Conservation (phyloP, 2,888 invertebrate genomes). For the Saturnia pavonia region DNA sequence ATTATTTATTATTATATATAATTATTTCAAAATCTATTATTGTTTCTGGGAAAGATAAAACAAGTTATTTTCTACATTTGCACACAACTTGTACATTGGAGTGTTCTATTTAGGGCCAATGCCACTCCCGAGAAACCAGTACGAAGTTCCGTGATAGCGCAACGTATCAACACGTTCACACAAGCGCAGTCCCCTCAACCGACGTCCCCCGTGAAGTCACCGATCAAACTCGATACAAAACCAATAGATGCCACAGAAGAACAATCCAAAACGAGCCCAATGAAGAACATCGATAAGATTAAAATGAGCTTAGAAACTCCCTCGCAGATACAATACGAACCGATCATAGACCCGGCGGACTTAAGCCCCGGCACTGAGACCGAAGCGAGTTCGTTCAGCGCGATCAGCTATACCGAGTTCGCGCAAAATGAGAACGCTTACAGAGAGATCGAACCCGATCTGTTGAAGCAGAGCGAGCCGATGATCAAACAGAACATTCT, state of each 20-base stretch:
- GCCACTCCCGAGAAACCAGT: constrained; percentile 85
- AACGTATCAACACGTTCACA: constrained; percentile 82
- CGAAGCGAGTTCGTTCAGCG: constrained; percentile 64
- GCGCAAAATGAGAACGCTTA: constrained; percentile 44
- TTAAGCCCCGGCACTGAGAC: constrained; percentile 71
- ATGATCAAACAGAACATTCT: constrained; percentile 79
- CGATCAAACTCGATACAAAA: constrained; percentile 44
- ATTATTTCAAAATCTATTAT: too few relatives aligned
- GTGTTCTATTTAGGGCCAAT: constrained; percentile 48
- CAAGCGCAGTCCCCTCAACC: constrained; percentile 45
- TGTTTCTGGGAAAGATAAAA: too few relatives aligned
- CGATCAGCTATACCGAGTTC: constrained; percentile 59
- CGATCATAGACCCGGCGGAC: constrained; percentile 70
- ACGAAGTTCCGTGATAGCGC: constrained; percentile 84
- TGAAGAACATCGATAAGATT: constrained; percentile 77
- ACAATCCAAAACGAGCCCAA: constrained; percentile 62
- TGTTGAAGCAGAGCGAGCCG: constrained; percentile 66
- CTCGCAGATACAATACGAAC: constrained; percentile 77
- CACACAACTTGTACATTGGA: neutral
- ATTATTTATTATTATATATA: too few relatives aligned
- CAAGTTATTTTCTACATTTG: too few relatives aligned
- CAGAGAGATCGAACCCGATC: constrained; percentile 52
- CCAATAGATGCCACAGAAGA: constrained; percentile 42
- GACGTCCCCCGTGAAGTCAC: constrained; percentile 46
- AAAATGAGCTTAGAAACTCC: constrained; percentile 74